These are phyloP conservation scores for Anarhynchus alexandrinus DNA, from an alignment of 2,113 vertebrate genomes.

Conservation along the genomic window DNA sequence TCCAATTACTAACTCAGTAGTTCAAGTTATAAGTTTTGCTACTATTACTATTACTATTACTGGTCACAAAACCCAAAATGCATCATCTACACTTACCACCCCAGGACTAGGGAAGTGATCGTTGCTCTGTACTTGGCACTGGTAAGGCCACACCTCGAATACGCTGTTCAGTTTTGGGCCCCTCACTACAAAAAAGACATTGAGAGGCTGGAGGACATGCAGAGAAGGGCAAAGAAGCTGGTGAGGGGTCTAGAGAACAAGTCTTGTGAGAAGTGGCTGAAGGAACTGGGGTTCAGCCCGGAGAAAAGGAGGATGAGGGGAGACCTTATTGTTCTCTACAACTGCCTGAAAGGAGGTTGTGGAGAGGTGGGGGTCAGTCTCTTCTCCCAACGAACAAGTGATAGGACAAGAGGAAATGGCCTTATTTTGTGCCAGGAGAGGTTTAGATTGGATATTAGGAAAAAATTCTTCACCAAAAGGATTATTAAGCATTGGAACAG, in stretches of 20 bases:
- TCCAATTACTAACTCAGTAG: not conserved
- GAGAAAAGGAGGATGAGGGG: not conserved
- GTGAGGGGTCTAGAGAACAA: not conserved
- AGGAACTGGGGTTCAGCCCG: not conserved
- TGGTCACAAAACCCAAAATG: not conserved
- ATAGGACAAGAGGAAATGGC: not conserved
- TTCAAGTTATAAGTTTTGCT: not conserved
- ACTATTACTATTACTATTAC: not conserved
- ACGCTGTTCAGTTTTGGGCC: not conserved
- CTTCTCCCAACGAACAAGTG: not conserved
- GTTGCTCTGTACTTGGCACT: fast-evolving
- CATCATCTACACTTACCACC: not conserved
- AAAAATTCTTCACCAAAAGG: not conserved
- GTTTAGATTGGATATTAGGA: not conserved
- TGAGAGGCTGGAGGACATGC: fast-evolving
- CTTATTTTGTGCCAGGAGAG: fast-evolving
- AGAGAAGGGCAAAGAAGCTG: not conserved
- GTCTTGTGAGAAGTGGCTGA: fast-evolving
- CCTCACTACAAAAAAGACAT: fast-evolving
- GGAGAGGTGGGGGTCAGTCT: fast-evolving
- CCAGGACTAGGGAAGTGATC: not conserved
- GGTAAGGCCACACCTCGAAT: fast-evolving
- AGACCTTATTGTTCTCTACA: not conserved
- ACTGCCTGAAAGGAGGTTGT: not conserved
- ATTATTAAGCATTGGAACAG: not conserved